phyloP scores from a whole-genome alignment of 2,797 vertebrate genomes.

The Poeciliopsis gracilis region DNA sequence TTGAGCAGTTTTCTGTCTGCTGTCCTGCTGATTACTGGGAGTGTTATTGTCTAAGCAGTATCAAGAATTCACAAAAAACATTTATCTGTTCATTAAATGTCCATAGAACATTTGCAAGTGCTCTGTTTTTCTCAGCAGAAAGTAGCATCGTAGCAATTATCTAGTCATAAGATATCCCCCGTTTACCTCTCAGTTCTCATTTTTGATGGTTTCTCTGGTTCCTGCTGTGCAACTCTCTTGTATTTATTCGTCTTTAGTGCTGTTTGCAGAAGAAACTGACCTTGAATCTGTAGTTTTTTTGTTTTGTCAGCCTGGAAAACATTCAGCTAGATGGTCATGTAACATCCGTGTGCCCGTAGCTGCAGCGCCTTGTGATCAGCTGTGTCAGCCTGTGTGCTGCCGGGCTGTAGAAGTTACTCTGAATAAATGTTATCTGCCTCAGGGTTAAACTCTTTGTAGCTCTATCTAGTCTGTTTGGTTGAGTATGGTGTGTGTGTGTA shows the following conservation, averaged over 20 bases:
- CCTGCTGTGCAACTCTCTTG: not conserved
- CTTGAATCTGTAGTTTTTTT: not conserved
- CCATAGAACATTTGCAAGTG: not conserved
- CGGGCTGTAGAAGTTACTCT: conserved; percentile 36
- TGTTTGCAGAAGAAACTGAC: not conserved
- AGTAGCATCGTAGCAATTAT: not conserved
- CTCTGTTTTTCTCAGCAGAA: not conserved
- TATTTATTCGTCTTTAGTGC: not conserved
- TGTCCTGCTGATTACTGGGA: not conserved
- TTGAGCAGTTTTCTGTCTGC: not conserved
- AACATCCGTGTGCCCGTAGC: not conserved
- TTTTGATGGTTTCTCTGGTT: not conserved
- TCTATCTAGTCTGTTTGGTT: conserved; percentile 41
- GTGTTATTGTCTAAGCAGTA: not conserved
- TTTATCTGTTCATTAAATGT: not conserved
- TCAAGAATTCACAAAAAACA: not conserved
- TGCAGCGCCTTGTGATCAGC: not conserved
- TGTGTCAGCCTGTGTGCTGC: not conserved
- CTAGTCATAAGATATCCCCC: not conserved
- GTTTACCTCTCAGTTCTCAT: not conserved
- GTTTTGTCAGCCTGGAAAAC: not conserved
- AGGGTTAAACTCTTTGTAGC: conserved; percentile 63
- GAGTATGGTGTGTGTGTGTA: conserved; percentile 5
- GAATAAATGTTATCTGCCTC: conserved; percentile 55
- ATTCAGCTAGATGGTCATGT: not conserved